Evolutionary conservation across 2,797 vertebrate genomes (phyloP), one percentile per base, ranked within the genome.

Genomic region (Alosa sapidissima): DNA sequence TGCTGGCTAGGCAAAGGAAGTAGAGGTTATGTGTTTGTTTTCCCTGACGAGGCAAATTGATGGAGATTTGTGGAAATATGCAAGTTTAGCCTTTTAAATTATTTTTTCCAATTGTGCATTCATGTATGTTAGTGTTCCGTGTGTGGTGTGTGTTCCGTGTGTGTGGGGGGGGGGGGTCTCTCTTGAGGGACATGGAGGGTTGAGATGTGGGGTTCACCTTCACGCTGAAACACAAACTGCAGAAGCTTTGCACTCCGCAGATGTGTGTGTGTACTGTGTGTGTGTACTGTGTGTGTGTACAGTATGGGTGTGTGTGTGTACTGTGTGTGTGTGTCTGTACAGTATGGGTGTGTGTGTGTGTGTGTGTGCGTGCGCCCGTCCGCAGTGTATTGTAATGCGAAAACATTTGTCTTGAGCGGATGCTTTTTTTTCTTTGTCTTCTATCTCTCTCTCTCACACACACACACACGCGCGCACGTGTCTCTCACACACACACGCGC

Each of bases 151-250:
- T 54, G 52, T 54, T 28, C 28, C n/a, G 52, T 19, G 52, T 2
- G 52, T 55, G 52, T 55, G 52, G 2, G 52, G 16, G 52, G 16
- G 52, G 0, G 11, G 1, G 52, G 52, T 16, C 11, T 54, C 14
- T 58, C 54, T 58, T 24, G 49, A 81, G 82, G 9, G 28, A 81
- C 51, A 81, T 82, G 84, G 83, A 85, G 88, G 89, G 87, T 88
- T 84, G 65, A 86, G 83, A 84, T 83, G 83, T 89, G 85, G 48
- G 41, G 48, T 90, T 92, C 89, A 91, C 92, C 92, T 94, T 94
- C 92, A 93, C 84, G 85, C 83, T 54, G 33, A 83, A 88, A 81
- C 84, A 0, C n/a, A 28, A 28, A 28, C 28, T 28, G 28, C 41
- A 41, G 41, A 41, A 41, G 82, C 78, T 72, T 86, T 82, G 28